Evolutionary conservation across 2,797 vertebrate species (phyloP).

Genomic region (Gymnocypris eckloni): DNA sequence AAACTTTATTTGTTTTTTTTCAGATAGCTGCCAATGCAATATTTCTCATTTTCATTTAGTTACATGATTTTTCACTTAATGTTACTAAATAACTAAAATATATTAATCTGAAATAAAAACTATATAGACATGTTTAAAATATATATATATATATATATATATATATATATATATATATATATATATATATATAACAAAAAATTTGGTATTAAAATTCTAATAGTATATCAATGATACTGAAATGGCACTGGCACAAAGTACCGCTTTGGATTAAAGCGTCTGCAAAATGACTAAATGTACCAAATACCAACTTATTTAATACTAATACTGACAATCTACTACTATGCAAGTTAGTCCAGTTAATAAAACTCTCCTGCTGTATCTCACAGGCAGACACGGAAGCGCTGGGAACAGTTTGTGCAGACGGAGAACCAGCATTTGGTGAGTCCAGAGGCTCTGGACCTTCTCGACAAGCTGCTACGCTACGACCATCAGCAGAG

Average conservation of each 20-base stretch:
- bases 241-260: neutral
- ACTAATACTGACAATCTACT: neutral
- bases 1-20: too few relatives aligned
- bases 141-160: too few relatives aligned
- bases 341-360: neutral
- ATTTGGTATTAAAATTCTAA: too few relatives aligned
- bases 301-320: neutral
- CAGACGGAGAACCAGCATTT: constrained; percentile 97
- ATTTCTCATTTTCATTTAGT: too few relatives aligned
- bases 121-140: too few relatives aligned
- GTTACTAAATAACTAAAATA: too few relatives aligned
- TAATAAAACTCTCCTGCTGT: neutral
- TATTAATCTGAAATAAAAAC: too few relatives aligned
- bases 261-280: too few relatives aligned
- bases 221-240: neutral
- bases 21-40: too few relatives aligned
- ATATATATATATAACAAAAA: too few relatives aligned
- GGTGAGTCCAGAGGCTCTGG: constrained; percentile 93
- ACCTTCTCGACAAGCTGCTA: constrained; percentile 96
- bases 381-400: constrained; percentile 86
- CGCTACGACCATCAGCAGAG: constrained; percentile 98
- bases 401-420: constrained; percentile 98
- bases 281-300: neutral
- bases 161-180: too few relatives aligned
- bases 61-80: too few relatives aligned